A percentile compares a stretch with the other conserved stretches of the same genome.
phyloP scores from a whole-genome alignment of 2,113 vertebrate species.

The Halcyon senegalensis region DNA sequence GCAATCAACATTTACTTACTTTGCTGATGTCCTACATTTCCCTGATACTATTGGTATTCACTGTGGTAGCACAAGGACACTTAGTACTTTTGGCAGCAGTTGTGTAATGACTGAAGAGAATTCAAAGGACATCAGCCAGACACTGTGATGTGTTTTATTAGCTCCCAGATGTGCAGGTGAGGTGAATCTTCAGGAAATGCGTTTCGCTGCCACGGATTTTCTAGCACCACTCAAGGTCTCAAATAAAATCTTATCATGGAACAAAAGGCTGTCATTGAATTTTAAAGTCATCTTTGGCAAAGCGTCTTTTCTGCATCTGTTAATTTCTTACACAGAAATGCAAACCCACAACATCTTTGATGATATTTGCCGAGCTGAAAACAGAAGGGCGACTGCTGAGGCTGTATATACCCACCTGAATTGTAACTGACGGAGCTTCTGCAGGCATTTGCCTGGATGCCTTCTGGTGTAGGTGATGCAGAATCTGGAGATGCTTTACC shows the following conservation, averaged over 20 bases:
- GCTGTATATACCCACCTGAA: background rate
- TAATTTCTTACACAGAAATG: background rate
- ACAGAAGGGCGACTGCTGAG: conserved; percentile 3
- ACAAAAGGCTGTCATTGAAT: background rate
- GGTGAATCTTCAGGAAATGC: conserved; percentile 45
- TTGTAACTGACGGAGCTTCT: background rate
- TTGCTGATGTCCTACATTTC: background rate
- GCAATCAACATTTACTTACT: background rate
- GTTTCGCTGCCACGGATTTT: background rate
- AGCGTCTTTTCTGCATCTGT: background rate
- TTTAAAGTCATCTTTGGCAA: background rate
- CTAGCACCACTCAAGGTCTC: conserved; percentile 36
- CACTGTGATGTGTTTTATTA: conserved; percentile 56
- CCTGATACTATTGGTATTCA: conserved; percentile 30
- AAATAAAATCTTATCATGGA: background rate
- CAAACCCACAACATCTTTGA: background rate
- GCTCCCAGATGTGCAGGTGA: conserved; percentile 69
- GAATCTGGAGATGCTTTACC: background rate
- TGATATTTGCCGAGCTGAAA: conserved; percentile 32
- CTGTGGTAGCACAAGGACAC: conserved; percentile 35
- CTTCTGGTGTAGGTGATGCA: background rate
- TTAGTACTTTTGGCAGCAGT: conserved; percentile 57
- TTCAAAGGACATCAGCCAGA: conserved; percentile 49
- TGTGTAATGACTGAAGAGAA: conserved; percentile 54
- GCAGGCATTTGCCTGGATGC: background rate